Evolutionary conservation across 2,888 invertebrate species (phyloP), one percentile per base, ranked within the genome.

Genomic region (Eupithecia vulgata): DNA sequence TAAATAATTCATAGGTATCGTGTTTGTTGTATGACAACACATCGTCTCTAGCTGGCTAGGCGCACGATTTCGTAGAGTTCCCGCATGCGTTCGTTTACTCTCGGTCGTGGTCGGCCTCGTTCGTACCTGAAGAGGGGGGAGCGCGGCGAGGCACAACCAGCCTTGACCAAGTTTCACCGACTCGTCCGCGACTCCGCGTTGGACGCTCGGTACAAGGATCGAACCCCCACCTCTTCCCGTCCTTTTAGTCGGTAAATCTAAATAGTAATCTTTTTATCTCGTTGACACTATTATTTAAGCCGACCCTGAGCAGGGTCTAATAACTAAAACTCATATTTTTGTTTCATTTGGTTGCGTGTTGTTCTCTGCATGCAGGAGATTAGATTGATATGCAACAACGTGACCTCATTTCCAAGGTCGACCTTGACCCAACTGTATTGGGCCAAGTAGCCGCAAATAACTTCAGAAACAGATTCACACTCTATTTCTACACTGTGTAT

Each of bases 111-210:
- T 85, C 91, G 93, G 83, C 80, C 78, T 78, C 81, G 82, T 76
- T 90, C 90, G 90, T 84, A 80, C 76, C 76, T 78, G 80, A 30
- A 30, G 84, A 21, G 37, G 82, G 82, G 83, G 83, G 80, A 83
- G 80, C 85, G 83, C 81, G 87, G 84, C 68, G 78, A 85, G 88
- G 85, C 82, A 87, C 83, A 82, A 87, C 83, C 91, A 92, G 92
- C 94, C 94, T 93, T 93, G 94, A 94, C 93, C 94, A 93, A 94
- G 94, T 94, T 94, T 94, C 92, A 92, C 90, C 87, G 91, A 89
- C 90, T 93, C 92, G 90, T 89, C 30, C 30, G 30, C 30, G 4
- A 30, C 30, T 30, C 90, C 37, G 37, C 37, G 8, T 37, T n/a
- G 88, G 79, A 75, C 90, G 90, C 88, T 91, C 91, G 90, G 91